Evolutionary conservation across 2,888 invertebrate species (phyloP).

Genomic region (Lampropteryx suffumata): DNA sequence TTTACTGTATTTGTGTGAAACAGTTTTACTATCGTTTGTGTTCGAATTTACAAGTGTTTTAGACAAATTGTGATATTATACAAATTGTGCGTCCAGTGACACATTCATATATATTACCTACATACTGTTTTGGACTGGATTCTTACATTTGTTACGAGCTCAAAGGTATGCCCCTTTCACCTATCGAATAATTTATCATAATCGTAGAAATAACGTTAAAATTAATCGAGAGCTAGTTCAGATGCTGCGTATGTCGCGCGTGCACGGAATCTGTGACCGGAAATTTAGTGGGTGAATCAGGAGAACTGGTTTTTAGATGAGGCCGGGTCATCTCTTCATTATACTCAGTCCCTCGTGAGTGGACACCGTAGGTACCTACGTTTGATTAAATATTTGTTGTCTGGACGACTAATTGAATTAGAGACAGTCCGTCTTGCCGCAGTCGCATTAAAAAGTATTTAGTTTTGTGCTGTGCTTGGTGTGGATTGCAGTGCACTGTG

Average conservation of each 20-base stretch:
- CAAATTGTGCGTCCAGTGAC: conserved; percentile 33
- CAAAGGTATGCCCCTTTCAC: conserved; percentile 81
- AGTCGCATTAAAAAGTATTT: conserved; percentile 17
- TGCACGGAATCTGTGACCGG: conserved; percentile 49
- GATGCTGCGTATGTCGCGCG: conserved; percentile 30
- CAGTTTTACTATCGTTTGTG: conserved; percentile 58
- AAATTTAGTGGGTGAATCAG: conserved; percentile 71
- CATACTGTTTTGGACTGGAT: conserved; percentile 31
- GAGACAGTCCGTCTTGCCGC: conserved; percentile 32
- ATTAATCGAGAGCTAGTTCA: conserved; percentile 22
- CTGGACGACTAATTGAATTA: conserved; percentile 63
- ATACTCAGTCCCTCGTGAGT: conserved; percentile 55
- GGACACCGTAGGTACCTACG: conserved; percentile 34
- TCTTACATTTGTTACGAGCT: conserved; percentile 31
- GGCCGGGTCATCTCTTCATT: conserved; percentile 60
- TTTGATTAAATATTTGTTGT: conserved; percentile 41
- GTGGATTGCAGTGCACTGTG: conserved; percentile 53
- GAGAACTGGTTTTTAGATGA: conserved; percentile 65
- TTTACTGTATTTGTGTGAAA: conserved; percentile 36
- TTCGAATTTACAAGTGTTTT: conserved; percentile 59
- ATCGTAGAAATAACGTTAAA: conserved; percentile 47
- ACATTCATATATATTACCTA: conserved; percentile 16
- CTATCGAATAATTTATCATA: conserved; percentile 63
- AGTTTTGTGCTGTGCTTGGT: conserved; percentile 44
- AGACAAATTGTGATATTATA: conserved; percentile 57